phyloP scores from a whole-genome alignment of 92 coral and sea anemone genomes.

The Meandrina meandrites region DNA sequence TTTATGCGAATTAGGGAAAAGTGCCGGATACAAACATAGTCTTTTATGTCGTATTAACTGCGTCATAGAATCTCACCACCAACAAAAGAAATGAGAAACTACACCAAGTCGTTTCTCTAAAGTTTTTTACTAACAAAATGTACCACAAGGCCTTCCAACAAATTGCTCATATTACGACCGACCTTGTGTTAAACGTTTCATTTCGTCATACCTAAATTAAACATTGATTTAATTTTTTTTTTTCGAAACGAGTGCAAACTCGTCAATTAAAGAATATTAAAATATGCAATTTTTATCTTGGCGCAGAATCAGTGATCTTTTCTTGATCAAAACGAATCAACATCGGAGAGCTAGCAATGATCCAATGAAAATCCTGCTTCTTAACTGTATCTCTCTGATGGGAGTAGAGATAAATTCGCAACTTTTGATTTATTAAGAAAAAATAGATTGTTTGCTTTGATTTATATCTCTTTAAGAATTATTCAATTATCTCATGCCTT shows the following conservation, averaged over 20 bases:
- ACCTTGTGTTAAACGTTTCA: conserved; percentile 54
- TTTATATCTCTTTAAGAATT: conserved; percentile 57
- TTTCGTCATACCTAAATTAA: conserved; percentile 41
- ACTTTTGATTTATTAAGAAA: conserved; percentile 13
- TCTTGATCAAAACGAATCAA: background rate
- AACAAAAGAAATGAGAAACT: conserved; percentile 7
- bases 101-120: background rate
- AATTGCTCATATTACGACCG: conserved; percentile 44
- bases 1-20: conserved; percentile 65
- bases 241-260: background rate
- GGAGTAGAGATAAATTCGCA: background rate
- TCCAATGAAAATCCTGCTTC: conserved; percentile 1
- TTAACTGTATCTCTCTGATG: background rate
- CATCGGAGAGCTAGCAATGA: background rate
- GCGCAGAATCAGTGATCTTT: background rate
- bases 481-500: conserved; percentile 73
- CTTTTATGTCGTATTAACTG: conserved; percentile 1
- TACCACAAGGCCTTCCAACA: background rate
- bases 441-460: conserved; percentile 66
- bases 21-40: conserved; percentile 68
- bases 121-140: conserved; percentile 5
- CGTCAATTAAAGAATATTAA: conserved; percentile 4
- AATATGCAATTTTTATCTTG: conserved; percentile 11
- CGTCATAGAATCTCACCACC: background rate
- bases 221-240: conserved; percentile 45